Base-by-base conservation (phyloP, 2,888 invertebrate genomes). In the Lobophora halterata region DNA sequence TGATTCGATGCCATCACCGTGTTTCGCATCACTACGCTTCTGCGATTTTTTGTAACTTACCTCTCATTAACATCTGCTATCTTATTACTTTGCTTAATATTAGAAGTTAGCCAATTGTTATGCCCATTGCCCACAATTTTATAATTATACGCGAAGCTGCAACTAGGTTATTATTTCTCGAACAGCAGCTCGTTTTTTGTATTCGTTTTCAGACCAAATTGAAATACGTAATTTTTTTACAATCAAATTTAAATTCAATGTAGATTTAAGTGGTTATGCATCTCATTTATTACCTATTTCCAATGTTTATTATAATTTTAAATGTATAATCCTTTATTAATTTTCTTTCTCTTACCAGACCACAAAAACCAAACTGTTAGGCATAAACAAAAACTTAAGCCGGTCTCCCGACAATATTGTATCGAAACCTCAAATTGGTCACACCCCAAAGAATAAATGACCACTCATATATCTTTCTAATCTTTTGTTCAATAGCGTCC, bases 351-450 rank as follows among this genome's bases (percentile, higher is more conserved):
- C n/a, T n/a, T n/a, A n/a, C n/a, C n/a, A n/a, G n/a, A 72, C 75
- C 75, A 60, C 74, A 72, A 63, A 46, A 47, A 65, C 68, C 72
- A 72, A 40, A 28, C 9, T 63, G 60, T 58, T 49, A 50, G 41
- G 57, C 49, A 44, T 53, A 51, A 66, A 71, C 59, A 67, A 70
- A 71, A 71, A 57, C 43, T 45, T 46, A 60, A 56, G 57, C 58
- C 55, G 53, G 56, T 56, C 58, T 52, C 49, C 53, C 57, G 58
- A 65, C 65, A 65, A 69, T 69, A 72, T 73, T 71, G 65, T 68
- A 57, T 62, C 71, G 62, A 76, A 85, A 82, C 81, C 83, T 83
- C 80, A 82, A 71, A 82, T 82, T 80, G 61, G 79, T 77, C 65
- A 77, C 79, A 75, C 71, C 43, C 52, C 52, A 45, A 64, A 61